phyloP scores from a whole-genome alignment of 2,888 invertebrate species.

The Thera obeliscata region DNA sequence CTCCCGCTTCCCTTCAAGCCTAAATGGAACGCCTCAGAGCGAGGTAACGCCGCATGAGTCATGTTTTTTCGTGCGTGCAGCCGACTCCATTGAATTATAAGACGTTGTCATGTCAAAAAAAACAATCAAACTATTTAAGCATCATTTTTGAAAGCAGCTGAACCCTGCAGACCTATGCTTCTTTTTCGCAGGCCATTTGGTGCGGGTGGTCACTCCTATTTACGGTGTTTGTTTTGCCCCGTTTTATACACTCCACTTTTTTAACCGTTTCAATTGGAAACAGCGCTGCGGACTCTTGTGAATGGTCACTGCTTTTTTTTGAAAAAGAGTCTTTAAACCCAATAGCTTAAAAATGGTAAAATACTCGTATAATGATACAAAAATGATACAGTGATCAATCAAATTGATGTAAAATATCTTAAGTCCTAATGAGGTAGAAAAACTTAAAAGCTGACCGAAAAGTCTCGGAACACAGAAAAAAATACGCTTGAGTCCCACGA shows the following conservation, averaged over 20 bases:
- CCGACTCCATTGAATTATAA: too few species aligned
- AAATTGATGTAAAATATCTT: not conserved
- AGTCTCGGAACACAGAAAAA: too few species aligned
- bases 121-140: too few species aligned
- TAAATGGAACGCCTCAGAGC: too few species aligned
- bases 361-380: not conserved
- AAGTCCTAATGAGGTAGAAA: too few species aligned
- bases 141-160: conserved; percentile 19
- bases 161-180: conserved; percentile 57
- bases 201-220: conserved; percentile 62
- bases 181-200: conserved; percentile 72
- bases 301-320: conserved; percentile 20
- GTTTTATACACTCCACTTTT: conserved; percentile 58
- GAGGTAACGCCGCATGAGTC: too few species aligned
- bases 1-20: too few species aligned
- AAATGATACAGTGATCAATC: not conserved
- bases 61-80: too few species aligned
- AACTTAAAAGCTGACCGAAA: too few species aligned
- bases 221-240: conserved; percentile 62
- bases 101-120: too few species aligned
- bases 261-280: conserved; percentile 64
- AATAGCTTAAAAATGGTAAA: not conserved
- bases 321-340: not conserved
- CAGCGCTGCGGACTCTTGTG: conserved; percentile 22
- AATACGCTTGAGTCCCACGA: too few species aligned